Base-by-base conservation (phyloP, 2,113 vertebrate species). In the Gorsachius goisagi region DNA sequence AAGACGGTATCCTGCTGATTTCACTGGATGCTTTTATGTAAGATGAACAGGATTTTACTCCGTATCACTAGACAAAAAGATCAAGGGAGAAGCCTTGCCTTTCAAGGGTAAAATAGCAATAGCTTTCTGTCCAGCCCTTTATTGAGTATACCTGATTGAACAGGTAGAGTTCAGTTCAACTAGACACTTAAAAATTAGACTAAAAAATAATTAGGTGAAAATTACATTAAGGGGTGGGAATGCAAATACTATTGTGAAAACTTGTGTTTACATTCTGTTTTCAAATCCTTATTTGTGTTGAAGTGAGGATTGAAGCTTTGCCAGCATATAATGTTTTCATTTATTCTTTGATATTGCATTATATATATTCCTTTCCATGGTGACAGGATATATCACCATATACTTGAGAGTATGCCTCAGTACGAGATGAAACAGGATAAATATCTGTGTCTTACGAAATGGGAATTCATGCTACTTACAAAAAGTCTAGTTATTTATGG, bases 181-280 rank as follows among this genome's bases (percentile, higher is more conserved):
- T 75, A 52, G 28, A 91, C 10, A 41, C 35, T 72, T 30, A 47
- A 84, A 87, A 89, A 85, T 52, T 5, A 37, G 26, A 23, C 1
- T 2, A 47, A 76, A 90, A 68, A 73, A 53, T 41, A n/a, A 44
- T 37, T 11, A 52, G 9, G 6, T 85, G 15, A 77, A 84, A 90
- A 69, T 44, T 72, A 59, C 1, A 0, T 19, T 16, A 32, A 11
- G 2, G 3, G 14, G 15, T 5, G 12, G n/a, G 9, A 80, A 21
- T 76, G 64, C 20, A 85, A 66, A 67, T n/a, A 62, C 26, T 67
- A 4, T 19, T 60, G 45, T 77, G 59, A 84, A 56, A 90, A 86
- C 11, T 30, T 49, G 4, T 56, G 33, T 27, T 94, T 86, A 80
- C 11, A 21, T 71, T 91, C 60, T 66, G 26, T 26, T 90, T 89